phyloP scores from a whole-genome alignment of 1,140 invertebrate genomes.

The Zaprionus taronus region DNA sequence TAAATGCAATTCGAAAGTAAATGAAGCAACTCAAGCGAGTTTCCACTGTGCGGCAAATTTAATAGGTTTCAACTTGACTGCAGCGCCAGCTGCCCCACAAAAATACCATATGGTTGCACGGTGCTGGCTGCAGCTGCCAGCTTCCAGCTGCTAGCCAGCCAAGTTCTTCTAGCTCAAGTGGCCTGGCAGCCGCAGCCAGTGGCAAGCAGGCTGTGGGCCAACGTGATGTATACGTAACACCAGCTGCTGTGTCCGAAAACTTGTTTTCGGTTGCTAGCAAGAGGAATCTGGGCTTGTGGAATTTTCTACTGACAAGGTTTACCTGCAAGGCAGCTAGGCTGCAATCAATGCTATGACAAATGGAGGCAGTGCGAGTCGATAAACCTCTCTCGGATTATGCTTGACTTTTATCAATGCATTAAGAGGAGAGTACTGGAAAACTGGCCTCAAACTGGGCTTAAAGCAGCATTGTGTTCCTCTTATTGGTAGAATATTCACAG shows the following conservation, averaged over 20 bases:
- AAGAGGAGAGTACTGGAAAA: background rate
- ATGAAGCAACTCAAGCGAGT: slow-evolving; percentile 65
- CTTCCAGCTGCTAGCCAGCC: slow-evolving; percentile 32
- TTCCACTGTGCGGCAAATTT: slow-evolving; percentile 56
- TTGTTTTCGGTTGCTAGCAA: background rate
- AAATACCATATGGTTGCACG: slow-evolving; percentile 30
- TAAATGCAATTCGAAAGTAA: slow-evolving; percentile 74
- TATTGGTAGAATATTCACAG: too few species aligned
- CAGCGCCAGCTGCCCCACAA: slow-evolving; percentile 50
- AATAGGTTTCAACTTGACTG: slow-evolving; percentile 72
- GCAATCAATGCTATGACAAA: background rate
- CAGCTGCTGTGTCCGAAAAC: slow-evolving; percentile 8
- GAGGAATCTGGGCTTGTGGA: background rate
- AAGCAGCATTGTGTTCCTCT: background rate
- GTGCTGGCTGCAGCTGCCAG: slow-evolving; percentile 16
- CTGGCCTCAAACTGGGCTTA: background rate
- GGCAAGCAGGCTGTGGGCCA: slow-evolving; percentile 26
- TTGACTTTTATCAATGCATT: background rate
- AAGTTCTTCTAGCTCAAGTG: slow-evolving; percentile 47
- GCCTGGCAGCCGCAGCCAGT: background rate
- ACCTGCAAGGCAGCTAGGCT: background rate
- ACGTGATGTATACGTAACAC: slow-evolving; percentile 35
- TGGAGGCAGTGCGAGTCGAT: background rate
- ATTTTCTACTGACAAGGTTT: background rate
- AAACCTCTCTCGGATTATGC: background rate